These are phyloP conservation scores for Zootermopsis nevadensis DNA, from an alignment of 2,888 invertebrate genomes.

Conservation along the genomic window DNA sequence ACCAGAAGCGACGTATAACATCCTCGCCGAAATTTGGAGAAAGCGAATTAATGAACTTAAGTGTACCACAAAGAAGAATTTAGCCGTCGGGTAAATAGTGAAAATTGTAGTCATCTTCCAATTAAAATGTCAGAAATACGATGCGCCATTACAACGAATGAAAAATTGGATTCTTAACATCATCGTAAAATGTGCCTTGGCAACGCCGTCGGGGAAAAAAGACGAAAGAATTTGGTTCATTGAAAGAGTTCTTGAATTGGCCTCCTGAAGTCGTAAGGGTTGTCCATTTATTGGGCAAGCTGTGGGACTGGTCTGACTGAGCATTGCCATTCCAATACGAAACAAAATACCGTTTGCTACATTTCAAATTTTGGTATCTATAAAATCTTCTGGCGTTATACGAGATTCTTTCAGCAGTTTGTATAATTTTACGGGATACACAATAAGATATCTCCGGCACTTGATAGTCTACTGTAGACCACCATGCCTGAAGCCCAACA, in stretches of 20 bases:
- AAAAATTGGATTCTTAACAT: not conserved
- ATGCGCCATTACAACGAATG: not conserved
- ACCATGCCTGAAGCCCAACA: no score
- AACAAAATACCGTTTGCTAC: no score
- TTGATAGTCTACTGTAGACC: no score
- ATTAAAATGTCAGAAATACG: not conserved
- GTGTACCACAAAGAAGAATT: not conserved
- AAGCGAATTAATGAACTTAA: not conserved
- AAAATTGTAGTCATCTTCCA: not conserved
- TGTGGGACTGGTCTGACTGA: not conserved
- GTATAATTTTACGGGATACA: no score
- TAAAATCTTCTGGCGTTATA: no score
- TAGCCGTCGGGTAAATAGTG: not conserved
- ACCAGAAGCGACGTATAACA: not conserved
- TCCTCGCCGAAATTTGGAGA: not conserved
- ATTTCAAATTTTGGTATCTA: no score
- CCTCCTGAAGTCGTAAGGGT: not conserved
- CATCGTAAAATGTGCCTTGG: not conserved
- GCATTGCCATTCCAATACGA: no score
- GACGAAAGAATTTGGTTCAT: not conserved
- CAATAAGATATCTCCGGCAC: no score
- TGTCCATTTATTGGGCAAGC: not conserved
- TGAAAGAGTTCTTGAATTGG: not conserved
- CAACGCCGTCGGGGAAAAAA: not conserved
- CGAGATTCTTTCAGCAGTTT: no score